Evolutionary conservation across 2,888 invertebrate species (phyloP).

Genomic region (Torymus aiolomorphi): DNA sequence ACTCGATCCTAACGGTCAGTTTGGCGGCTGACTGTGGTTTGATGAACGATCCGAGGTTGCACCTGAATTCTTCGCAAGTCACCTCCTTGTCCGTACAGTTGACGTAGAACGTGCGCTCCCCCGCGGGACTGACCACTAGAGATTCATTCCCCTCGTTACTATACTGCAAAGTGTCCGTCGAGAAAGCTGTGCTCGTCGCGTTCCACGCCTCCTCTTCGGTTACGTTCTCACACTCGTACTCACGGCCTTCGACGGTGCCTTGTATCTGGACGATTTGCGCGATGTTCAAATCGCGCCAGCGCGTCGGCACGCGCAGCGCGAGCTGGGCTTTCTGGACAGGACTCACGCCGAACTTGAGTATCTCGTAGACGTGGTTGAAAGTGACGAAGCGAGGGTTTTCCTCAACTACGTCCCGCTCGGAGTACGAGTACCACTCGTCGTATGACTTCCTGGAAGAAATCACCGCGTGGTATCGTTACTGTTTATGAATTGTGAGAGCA

Average conservation of each 20-base stretch:
- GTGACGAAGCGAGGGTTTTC: slow-evolving; percentile 65
- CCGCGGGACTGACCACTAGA: neutral
- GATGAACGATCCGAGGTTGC: slow-evolving; percentile 70
- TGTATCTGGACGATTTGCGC: slow-evolving; percentile 60
- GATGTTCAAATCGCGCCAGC: slow-evolving; percentile 59
- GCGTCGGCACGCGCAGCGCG: slow-evolving; percentile 70
- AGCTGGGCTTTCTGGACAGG: slow-evolving; percentile 71
- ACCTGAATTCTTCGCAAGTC: slow-evolving; percentile 70
- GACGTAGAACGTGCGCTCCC: slow-evolving; percentile 59
- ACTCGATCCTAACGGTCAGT: slow-evolving; percentile 9
- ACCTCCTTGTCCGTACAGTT: slow-evolving; percentile 71
- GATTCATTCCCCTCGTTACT: slow-evolving; percentile 58
- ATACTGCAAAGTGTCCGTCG: no score
- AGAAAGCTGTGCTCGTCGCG: no score
- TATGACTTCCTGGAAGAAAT: slow-evolving; percentile 43
- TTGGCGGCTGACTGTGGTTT: slow-evolving; percentile 23
- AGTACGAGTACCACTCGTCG: slow-evolving; percentile 69
- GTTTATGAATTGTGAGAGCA: slow-evolving; percentile 1
- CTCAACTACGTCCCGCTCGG: slow-evolving; percentile 62
- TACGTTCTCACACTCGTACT: neutral
- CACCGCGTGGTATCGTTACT: neutral
- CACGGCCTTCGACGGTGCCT: slow-evolving; percentile 59
- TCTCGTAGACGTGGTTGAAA: slow-evolving; percentile 68
- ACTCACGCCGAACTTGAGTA: slow-evolving; percentile 73
- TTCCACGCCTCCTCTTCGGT: slow-evolving; percentile 5